These are phyloP conservation scores for Delia radicum DNA, from an alignment of 1,140 invertebrate genomes.

Conservation along the genomic window DNA sequence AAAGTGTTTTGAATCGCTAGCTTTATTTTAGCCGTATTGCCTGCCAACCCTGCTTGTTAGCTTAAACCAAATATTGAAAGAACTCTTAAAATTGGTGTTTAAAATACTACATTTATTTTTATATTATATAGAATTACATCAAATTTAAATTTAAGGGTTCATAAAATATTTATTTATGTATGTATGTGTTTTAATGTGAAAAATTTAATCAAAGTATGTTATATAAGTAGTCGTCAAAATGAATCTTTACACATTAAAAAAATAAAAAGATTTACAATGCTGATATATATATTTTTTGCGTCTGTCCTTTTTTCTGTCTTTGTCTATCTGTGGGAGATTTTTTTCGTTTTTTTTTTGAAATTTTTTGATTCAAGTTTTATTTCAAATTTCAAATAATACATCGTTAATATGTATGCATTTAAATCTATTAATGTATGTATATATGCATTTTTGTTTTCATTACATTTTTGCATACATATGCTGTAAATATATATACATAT, in stretches of 20 bases:
- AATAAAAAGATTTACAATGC: slow-evolving; percentile 12
- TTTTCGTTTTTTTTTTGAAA: neutral
- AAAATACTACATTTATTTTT: slow-evolving; percentile 24
- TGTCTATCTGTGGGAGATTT: neutral
- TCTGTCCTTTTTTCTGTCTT: neutral
- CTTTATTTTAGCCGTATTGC: no score
- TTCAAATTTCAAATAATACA: neutral
- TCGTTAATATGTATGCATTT: slow-evolving; percentile 1
- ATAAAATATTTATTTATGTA: slow-evolving; percentile 7
- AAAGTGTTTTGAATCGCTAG: no score
- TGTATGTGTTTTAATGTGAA: neutral
- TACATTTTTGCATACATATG: neutral
- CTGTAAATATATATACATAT: slow-evolving; percentile 13
- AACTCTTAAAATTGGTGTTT: neutral
- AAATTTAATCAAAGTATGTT: neutral
- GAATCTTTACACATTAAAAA: slow-evolving; percentile 9
- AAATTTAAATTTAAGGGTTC: slow-evolving; percentile 20
- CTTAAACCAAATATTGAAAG: neutral
- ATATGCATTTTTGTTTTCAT: neutral
- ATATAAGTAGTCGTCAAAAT: neutral
- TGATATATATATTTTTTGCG: neutral
- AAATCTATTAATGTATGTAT: neutral
- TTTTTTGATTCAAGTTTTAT: neutral
- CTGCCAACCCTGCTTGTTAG: no score
- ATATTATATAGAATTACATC: slow-evolving; percentile 20